Conservation (phyloP, 2,797 vertebrate species). For the Clarias pachynema region DNA sequence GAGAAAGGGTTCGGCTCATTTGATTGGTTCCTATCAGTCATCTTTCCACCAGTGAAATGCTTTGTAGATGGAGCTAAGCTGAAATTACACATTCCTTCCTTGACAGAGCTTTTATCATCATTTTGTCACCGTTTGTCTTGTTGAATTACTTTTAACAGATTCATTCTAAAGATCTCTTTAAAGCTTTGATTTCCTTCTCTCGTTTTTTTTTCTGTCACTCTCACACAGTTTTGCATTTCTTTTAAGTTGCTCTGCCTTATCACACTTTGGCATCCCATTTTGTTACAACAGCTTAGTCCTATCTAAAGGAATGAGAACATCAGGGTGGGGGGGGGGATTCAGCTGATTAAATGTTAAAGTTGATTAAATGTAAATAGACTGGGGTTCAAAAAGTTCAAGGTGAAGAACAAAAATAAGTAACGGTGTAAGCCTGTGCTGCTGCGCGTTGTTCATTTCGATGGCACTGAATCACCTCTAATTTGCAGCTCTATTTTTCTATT, state of each 20-base stretch:
- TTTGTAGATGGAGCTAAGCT: not conserved
- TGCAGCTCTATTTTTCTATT: slow-evolving; percentile 25
- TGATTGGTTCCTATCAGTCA: not conserved
- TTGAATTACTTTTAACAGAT: slow-evolving; percentile 47
- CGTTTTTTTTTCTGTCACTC: slow-evolving; percentile 18
- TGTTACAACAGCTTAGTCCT: not conserved
- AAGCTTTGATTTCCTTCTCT: slow-evolving; percentile 30
- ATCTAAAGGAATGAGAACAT: not conserved
- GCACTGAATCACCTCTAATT: slow-evolving; percentile 42
- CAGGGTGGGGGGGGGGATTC: no score
- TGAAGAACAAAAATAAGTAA: slow-evolving; percentile 42
- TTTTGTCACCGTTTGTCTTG: slow-evolving; percentile 45
- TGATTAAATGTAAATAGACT: slow-evolving; percentile 16
- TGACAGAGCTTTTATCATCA: slow-evolving; percentile 47
- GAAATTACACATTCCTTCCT: slow-evolving; percentile 9
- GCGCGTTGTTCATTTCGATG: slow-evolving; percentile 34
- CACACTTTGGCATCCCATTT: not conserved
- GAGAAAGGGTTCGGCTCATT: not conserved
- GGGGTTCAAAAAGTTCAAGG: not conserved
- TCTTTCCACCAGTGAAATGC: not conserved
- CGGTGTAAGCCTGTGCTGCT: slow-evolving; percentile 36
- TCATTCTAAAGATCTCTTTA: slow-evolving; percentile 38
- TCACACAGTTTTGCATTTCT: slow-evolving; percentile 3
- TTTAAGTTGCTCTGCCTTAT: slow-evolving; percentile 35
- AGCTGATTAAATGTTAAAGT: slow-evolving; percentile 23